These are phyloP conservation scores for Apostichopus californicus DNA, from an alignment of 35 echinoderm and acorn worm genomes.

Conservation along the genomic window DNA sequence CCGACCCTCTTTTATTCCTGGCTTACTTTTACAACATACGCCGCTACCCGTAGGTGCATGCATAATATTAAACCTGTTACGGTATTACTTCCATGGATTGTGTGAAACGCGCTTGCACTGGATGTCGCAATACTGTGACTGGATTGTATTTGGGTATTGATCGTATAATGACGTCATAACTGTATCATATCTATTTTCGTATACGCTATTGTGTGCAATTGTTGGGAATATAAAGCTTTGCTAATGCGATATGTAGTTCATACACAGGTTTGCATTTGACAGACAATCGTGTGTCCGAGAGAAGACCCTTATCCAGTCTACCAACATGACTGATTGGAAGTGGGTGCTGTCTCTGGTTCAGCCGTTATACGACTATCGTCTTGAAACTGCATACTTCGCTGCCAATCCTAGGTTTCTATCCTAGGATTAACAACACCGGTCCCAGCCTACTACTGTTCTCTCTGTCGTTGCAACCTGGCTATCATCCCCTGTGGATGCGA, in stretches of 20 bases:
- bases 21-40: too few relatives aligned
- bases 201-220: neutral
- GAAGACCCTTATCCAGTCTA: neutral
- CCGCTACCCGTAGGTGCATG: too few relatives aligned
- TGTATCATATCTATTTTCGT: neutral
- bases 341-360: slow-evolving; percentile 3
- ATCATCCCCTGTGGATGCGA: neutral
- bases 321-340: slow-evolving; percentile 34
- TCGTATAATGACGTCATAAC: neutral
- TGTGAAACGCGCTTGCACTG: neutral
- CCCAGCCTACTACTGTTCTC: neutral
- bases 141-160: neutral
- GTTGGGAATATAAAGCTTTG: neutral
- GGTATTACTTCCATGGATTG: too few relatives aligned
- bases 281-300: neutral
- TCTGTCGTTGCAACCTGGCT: slow-evolving; percentile 11
- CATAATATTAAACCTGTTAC: too few relatives aligned
- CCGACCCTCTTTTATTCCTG: too few relatives aligned
- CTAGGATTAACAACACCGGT: slow-evolving; percentile 22
- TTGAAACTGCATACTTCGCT: slow-evolving; percentile 27
- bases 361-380: neutral
- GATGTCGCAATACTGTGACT: neutral
- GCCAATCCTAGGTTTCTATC: neutral
- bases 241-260: neutral
- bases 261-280: neutral